Percentiles rank a stretch among this genome's conserved stretches.
Evolutionary conservation across 2,888 invertebrate species (phyloP).

Genomic region (Synanthedon formicaeformis): DNA sequence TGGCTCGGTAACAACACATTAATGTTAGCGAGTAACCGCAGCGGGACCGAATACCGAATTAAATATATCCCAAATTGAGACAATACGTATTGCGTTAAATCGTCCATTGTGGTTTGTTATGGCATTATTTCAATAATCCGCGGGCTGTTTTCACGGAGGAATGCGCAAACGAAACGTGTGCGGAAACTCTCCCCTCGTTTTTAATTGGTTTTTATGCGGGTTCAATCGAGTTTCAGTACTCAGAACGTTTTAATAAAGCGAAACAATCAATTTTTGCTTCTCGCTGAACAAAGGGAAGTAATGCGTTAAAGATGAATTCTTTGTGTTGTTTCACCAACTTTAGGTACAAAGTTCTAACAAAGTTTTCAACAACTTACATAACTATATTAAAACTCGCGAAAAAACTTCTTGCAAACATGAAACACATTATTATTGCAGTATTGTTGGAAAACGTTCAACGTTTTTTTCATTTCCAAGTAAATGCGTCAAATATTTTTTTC

Average conservation of each 20-base stretch:
- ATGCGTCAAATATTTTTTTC: too few relatives aligned
- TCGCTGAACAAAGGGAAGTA: not conserved
- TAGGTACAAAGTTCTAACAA: not conserved
- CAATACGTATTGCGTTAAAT: not conserved
- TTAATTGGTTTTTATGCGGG: conserved; percentile 5
- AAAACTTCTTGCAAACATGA: too few relatives aligned
- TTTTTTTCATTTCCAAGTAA: too few relatives aligned
- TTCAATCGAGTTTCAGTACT: conserved; percentile 4
- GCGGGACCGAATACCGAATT: too few relatives aligned
- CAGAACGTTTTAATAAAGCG: not conserved
- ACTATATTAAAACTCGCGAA: too few relatives aligned
- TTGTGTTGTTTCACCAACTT: not conserved
- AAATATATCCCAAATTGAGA: not conserved
- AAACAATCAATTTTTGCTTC: not conserved
- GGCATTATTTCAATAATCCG: not conserved
- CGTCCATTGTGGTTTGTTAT: not conserved
- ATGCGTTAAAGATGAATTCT: not conserved
- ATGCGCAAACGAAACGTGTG: not conserved
- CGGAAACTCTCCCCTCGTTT: not conserved
- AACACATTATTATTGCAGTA: too few relatives aligned
- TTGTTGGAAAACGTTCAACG: too few relatives aligned
- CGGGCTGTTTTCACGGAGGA: not conserved
- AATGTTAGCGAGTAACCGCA: too few relatives aligned
- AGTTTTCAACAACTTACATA: not conserved
- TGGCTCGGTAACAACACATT: too few relatives aligned